phyloP scores from a whole-genome alignment of 2,797 vertebrate species.

The Anomalospiza imberbis region DNA sequence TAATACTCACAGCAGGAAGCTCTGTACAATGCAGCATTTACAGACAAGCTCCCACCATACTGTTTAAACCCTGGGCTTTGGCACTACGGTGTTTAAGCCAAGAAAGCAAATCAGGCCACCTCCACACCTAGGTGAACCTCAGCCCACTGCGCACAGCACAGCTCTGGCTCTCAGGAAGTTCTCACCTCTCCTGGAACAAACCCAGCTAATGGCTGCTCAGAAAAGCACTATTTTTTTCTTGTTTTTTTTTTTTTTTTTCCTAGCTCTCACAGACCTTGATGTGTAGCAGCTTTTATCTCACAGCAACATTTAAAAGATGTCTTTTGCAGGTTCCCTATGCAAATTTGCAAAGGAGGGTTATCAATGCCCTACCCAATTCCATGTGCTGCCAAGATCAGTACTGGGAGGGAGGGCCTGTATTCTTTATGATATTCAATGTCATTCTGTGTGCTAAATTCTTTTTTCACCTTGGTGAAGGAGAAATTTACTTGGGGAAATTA shows the following conservation, averaged over 20 bases:
- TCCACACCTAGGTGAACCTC: neutral
- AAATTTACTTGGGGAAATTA: neutral
- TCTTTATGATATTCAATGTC: neutral
- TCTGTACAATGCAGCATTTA: slow-evolving; percentile 19
- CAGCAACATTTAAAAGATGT: neutral
- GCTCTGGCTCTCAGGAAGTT: neutral
- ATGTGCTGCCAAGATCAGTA: neutral
- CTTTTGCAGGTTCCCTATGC: neutral
- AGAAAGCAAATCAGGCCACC: neutral
- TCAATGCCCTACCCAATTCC: neutral
- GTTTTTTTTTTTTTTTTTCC: neutral
- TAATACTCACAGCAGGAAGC: slow-evolving; percentile 62
- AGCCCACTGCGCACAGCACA: neutral
- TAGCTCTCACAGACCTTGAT: neutral
- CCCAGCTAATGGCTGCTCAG: neutral
- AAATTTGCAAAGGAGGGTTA: slow-evolving; percentile 2
- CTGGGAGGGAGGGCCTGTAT: neutral
- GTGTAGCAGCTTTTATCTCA: neutral
- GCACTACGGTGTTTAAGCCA: neutral
- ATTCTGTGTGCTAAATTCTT: neutral
- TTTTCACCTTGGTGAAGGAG: neutral
- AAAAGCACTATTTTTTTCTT: neutral
- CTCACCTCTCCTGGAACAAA: neutral
- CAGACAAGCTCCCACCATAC: neutral
- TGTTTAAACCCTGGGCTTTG: neutral